phyloP scores from a whole-genome alignment of 2,797 vertebrate species.

The Gallirallus australis region DNA sequence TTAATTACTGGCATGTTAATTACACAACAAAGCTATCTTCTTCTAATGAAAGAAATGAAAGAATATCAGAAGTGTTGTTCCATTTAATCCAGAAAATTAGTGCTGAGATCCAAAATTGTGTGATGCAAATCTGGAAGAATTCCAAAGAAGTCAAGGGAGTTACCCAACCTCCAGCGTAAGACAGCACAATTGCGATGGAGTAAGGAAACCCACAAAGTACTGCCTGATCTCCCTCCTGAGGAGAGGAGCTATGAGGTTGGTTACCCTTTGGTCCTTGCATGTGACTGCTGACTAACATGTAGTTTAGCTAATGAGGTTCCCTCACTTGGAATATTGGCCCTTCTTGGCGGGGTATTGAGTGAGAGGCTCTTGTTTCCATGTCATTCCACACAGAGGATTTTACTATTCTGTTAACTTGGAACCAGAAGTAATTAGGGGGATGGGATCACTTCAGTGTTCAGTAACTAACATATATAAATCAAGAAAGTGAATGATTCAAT shows the following conservation, averaged over 20 bases:
- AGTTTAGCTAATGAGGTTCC: not conserved
- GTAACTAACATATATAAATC: not conserved
- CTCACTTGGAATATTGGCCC: not conserved
- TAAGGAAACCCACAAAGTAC: not conserved
- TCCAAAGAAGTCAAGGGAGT: not conserved
- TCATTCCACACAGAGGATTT: not conserved
- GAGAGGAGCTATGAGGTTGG: not conserved
- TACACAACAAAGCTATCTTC: slow-evolving; percentile 55
- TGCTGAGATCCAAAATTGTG: not conserved
- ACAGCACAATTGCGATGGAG: not conserved
- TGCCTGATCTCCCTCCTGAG: not conserved
- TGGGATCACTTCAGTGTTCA: not conserved
- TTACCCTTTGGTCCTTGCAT: not conserved
- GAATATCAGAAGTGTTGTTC: slow-evolving; percentile 10
- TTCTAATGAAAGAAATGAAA: slow-evolving; percentile 11
- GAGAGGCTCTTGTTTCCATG: not conserved
- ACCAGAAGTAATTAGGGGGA: not conserved
- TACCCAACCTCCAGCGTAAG: not conserved
- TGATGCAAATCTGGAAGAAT: slow-evolving; percentile 11
- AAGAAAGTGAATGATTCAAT: not conserved
- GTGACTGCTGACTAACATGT: not conserved
- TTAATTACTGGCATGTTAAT: slow-evolving; percentile 64
- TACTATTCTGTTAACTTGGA: slow-evolving; percentile 15
- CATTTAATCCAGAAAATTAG: slow-evolving; percentile 54
- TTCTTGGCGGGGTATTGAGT: not conserved